Conservation (phyloP, 1,140 invertebrate genomes). For the Ceratoteleas bidentatus region DNA sequence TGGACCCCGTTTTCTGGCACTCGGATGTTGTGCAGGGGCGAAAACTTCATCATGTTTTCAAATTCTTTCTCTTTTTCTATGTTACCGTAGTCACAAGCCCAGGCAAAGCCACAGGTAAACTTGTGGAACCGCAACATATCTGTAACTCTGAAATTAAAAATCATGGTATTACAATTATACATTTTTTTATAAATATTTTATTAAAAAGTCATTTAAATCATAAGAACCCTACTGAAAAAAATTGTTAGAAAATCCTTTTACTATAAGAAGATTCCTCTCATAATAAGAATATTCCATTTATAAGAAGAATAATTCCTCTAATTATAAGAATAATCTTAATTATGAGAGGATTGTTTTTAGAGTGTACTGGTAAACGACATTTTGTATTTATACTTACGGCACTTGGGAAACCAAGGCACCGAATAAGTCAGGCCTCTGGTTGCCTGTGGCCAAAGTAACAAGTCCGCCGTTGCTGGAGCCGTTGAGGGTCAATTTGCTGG, state of each 20-base stretch:
- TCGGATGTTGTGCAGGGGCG: constrained; percentile 95
- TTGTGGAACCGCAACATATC: constrained; percentile 98
- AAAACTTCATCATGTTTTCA: constrained; percentile 94
- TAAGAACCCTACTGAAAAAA: too few species aligned
- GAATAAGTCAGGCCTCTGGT: constrained; percentile 97
- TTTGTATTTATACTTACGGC: constrained; percentile 87
- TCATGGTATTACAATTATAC: too few species aligned
- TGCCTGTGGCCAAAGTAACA: constrained; percentile 94
- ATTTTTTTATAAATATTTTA: too few species aligned
- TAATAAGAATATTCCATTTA: too few species aligned
- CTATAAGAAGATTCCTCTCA: too few species aligned
- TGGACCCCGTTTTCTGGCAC: constrained; percentile 84
- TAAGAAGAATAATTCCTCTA: too few species aligned
- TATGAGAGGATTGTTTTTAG: not conserved
- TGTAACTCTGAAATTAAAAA: constrained; percentile 93
- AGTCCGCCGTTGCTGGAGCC: constrained; percentile 98
- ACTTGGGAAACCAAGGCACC: constrained; percentile 95
- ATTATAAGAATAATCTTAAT: too few species aligned
- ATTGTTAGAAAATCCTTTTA: too few species aligned
- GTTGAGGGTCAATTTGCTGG: constrained; percentile 91
- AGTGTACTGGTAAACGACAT: too few species aligned
- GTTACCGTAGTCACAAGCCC: constrained; percentile 97
- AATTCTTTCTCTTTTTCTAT: constrained; percentile 95
- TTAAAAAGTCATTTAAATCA: too few species aligned
- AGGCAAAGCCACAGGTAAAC: constrained; percentile 98